Evolutionary conservation across 2,888 invertebrate genomes (phyloP).

Genomic region (Neria commutata): DNA sequence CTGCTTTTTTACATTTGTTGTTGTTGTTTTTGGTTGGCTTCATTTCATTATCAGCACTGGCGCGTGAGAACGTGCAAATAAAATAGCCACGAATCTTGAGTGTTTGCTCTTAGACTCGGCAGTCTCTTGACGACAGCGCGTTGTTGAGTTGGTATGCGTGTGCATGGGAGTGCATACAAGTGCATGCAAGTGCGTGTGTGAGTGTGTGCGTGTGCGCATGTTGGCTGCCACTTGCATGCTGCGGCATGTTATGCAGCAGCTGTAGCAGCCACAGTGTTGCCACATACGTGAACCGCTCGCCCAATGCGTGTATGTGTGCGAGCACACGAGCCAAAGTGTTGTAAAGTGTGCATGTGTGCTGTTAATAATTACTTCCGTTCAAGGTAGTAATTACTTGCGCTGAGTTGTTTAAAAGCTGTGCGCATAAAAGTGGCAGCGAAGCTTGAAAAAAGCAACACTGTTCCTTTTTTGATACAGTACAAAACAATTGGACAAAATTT

Average conservation of each 20-base stretch:
- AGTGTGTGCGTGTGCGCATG: neutral
- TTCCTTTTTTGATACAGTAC: too few relatives aligned
- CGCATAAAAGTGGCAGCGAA: too few relatives aligned
- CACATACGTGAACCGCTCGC: neutral
- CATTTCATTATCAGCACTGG: neutral
- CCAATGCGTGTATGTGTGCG: neutral
- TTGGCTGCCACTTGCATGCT: neutral
- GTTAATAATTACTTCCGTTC: conserved; percentile 25
- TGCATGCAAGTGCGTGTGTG: neutral
- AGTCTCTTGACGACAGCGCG: too few relatives aligned
- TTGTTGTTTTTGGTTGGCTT: neutral
- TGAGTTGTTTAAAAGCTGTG: neutral
- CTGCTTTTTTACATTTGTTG: neutral
- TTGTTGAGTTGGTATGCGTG: neutral
- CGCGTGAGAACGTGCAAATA: neutral
- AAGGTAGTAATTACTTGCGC: conserved; percentile 14
- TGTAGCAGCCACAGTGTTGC: neutral
- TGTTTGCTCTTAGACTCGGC: neutral
- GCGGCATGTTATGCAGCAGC: neutral
- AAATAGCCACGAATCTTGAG: neutral
- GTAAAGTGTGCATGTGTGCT: conserved; percentile 10
- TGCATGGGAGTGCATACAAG: neutral
- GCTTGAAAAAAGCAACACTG: too few relatives aligned
- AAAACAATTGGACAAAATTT: too few relatives aligned
- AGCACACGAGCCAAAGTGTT: too few relatives aligned